Base-by-base conservation (phyloP, 2,888 invertebrate genomes). In the Ormyrus pomaceus region DNA sequence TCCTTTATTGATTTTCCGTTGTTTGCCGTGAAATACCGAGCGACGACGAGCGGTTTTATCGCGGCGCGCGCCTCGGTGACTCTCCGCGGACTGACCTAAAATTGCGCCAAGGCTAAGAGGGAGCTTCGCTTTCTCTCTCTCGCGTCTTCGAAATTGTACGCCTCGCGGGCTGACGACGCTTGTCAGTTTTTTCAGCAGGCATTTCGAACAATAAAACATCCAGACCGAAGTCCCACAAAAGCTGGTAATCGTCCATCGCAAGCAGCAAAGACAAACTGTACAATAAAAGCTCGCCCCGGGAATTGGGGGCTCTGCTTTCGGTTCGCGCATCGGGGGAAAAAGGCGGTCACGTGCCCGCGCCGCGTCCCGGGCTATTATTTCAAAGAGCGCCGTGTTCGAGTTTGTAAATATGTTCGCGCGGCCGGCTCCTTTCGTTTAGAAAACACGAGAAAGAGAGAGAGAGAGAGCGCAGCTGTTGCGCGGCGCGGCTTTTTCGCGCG, bases 1-100 rank as follows among this genome's bases (percentile, higher is more conserved):
- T 72, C 73, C 50, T 69, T 68, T 77, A 80, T 80, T 80, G 80
- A 80, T 80, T 81, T 77, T 77, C 55, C 50, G 48, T 62, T 79
- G 74, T 79, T 70, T 66, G 70, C 75, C 72, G 61, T 70, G 75
- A 75, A 61, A 62, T 70, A 77, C 62, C 62, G 65, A 59, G 59
- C 61, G 58, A 11, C 64, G 71, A 34, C 62, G 73, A 80, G 56
- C 56, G 77, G 55, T 77, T 77, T 77, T 80, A 77, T 80, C 76
- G 77, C 79, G 61, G 8, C 69, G 69, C 45, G 64, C 53, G 46
- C 61, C 48, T 59, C 34, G 34, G 34, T 2, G 34, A 34, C 34
- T 34, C 34, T 34, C 4, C 34, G n/a, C 19, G 11, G 50, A 62
- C 75, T 80, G 80, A 80, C 80, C 80, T 80, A 69, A 77, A 80